Evolutionary conservation across 2,797 vertebrate genomes (phyloP).

Genomic region (Myripristis jacobus): DNA sequence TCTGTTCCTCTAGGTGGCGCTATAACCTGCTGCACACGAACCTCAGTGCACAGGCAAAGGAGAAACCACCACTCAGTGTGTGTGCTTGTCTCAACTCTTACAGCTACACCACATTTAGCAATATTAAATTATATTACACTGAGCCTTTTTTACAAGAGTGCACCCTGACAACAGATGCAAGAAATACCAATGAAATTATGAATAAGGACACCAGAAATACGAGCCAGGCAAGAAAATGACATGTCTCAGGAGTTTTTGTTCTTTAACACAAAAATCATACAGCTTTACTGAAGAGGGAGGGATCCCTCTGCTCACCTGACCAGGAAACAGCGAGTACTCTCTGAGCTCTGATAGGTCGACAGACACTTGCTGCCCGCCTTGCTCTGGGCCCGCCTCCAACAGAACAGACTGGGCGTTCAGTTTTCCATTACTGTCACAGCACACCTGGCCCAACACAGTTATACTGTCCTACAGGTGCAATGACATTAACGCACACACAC

Average conservation of each 20-base stretch:
- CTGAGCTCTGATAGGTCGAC: conserved; percentile 90
- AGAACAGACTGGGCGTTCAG: conserved; percentile 91
- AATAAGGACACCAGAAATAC: too few relatives aligned
- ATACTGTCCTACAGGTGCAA: conserved; percentile 82
- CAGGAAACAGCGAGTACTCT: conserved; percentile 94
- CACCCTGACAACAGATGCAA: too few relatives aligned
- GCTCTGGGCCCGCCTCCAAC: conserved; percentile 89
- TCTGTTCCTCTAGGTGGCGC: conserved; percentile 78
- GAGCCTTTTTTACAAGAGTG: too few relatives aligned
- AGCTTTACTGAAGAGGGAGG: too few relatives aligned
- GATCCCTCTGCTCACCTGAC: conserved; percentile 86
- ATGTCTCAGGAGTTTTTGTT: too few relatives aligned
- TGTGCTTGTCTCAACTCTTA: background rate
- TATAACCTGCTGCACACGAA: conserved; percentile 77
- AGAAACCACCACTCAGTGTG: conserved; percentile 63
- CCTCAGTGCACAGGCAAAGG: conserved; percentile 78
- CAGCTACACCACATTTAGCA: background rate
- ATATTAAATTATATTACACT: too few relatives aligned
- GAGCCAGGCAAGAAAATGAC: too few relatives aligned
- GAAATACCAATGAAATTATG: too few relatives aligned
- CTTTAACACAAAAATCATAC: too few relatives aligned
- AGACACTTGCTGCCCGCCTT: conserved; percentile 86
- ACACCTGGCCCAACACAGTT: conserved; percentile 89
- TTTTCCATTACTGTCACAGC: conserved; percentile 93
- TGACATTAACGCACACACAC: background rate